These are phyloP conservation scores for Eristalis arbustorum DNA, from an alignment of 2,888 invertebrate genomes.

Conservation along the genomic window DNA sequence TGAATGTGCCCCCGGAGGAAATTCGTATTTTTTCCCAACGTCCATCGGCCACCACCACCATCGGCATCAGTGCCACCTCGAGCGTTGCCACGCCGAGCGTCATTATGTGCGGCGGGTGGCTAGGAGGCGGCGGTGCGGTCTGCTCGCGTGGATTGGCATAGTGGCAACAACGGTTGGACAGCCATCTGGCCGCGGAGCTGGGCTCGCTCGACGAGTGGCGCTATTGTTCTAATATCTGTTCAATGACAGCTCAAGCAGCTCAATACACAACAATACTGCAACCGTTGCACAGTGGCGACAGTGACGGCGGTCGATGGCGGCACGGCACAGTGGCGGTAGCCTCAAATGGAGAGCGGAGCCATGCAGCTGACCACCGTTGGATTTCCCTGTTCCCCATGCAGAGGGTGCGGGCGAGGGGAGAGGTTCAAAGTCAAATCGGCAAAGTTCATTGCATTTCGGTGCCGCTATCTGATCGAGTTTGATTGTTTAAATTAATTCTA, in stretches of 20 bases:
- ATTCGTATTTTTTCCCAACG: conserved; percentile 45
- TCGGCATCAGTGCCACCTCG: neutral
- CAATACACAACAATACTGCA: conserved; percentile 48
- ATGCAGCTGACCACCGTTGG: conserved; percentile 47
- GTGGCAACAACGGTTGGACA: conserved; percentile 51
- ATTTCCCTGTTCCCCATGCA: conserved; percentile 39
- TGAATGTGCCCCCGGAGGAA: conserved; percentile 65
- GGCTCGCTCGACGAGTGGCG: conserved; percentile 65
- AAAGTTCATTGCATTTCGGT: conserved; percentile 69
- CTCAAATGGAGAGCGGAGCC: neutral
- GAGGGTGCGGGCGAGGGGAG: neutral
- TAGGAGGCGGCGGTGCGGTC: no score
- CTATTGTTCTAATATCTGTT: conserved; percentile 66
- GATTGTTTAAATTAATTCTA: conserved; percentile 70
- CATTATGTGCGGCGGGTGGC: neutral
- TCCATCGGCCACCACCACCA: neutral
- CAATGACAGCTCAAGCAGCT: conserved; percentile 64
- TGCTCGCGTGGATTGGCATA: conserved; percentile 40
- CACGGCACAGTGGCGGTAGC: conserved; percentile 7
- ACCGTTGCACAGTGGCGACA: conserved; percentile 30
- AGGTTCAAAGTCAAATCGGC: conserved; percentile 64
- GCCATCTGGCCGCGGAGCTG: conserved; percentile 66
- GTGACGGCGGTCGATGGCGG: no score
- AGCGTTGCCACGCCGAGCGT: neutral
- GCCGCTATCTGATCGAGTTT: conserved; percentile 69